Evolutionary conservation across 2,888 invertebrate genomes (phyloP), one percentile per base, ranked within the genome.

Genomic region (Petrophora chlorosata): DNA sequence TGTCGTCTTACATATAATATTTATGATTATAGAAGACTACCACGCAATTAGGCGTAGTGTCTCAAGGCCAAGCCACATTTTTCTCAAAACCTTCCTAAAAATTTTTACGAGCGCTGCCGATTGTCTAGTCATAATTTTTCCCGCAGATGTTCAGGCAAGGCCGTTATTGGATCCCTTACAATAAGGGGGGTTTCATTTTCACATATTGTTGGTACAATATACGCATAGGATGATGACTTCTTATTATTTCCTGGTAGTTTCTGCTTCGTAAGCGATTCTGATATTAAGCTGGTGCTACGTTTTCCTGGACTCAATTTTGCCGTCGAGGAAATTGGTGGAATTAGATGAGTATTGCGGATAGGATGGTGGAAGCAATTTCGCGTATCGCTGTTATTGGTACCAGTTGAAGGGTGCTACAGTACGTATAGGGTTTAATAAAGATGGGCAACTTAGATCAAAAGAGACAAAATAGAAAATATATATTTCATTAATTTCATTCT

Each of bases 131-230:
- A 33, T 77, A 81, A 84, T 84, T 84, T 79, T 76, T 64, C 61
- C 70, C 56, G 33, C 85, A 85, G 82, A 83, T 85, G 84, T 81
- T 79, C 67, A 74, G 62, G 58, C 56, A 52, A 67, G 64, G 70
- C 73, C 69, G 73, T 82, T 85, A 85, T 85, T 83, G 84, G 77
- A 82, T 84, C 79, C 81, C 74, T 73, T 70, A 76, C 73, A 73
- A 76, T 82, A 78, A 81, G 79, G 70, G 79, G 76, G 76, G 67
- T 79, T 81, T 82, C 74, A 78, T 83, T 81, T 75, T 77, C 78
- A 76, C 78, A 81, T 79, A 76, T 79, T 78, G 75, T 70, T 56
- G 58, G 58, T 56, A 39, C 47, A 57, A 51, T 58, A 53, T 56
- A 53, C 51, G 49, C 48, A 50, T 58, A 53, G 52, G 49, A 57